Evolutionary conservation across 2,797 vertebrate genomes (phyloP).

Genomic region (Leptatherina wallacei): DNA sequence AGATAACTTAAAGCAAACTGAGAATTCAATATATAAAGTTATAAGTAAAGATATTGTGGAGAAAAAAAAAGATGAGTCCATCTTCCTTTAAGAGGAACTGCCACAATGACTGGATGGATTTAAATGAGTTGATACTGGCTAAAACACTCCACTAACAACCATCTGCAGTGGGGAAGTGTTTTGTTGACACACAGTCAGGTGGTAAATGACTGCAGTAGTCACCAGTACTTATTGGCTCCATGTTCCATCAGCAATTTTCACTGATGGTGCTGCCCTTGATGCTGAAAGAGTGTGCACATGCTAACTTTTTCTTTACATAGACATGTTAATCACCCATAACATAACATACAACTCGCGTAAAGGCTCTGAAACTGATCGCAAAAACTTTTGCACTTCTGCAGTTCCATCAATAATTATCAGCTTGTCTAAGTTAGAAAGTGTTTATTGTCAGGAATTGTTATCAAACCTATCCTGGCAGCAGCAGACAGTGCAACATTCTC

Average conservation of each 20-base stretch:
- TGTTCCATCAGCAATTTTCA: not conserved
- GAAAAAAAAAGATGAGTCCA: no score
- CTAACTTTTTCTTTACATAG: not conserved
- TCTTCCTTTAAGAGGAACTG: no score
- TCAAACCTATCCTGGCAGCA: not conserved
- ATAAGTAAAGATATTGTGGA: not conserved
- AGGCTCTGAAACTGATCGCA: no score
- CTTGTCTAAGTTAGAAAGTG: not conserved
- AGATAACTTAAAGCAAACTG: not conserved
- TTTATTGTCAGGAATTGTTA: not conserved
- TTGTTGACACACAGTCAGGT: no score
- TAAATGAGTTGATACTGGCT: no score
- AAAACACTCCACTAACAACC: no score
- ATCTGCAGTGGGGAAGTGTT: no score
- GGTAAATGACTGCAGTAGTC: no score
- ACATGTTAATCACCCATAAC: not conserved
- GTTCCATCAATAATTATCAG: not conserved
- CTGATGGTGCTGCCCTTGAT: not conserved
- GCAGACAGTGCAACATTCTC: not conserved
- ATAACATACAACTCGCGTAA: no score
- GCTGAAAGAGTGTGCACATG: not conserved
- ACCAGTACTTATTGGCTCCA: not conserved
- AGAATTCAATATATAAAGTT: not conserved
- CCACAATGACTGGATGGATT: no score
- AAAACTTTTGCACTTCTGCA: not conserved